These are phyloP conservation scores for Tichodroma muraria DNA, from an alignment of 2,113 vertebrate genomes.

Conservation along the genomic window DNA sequence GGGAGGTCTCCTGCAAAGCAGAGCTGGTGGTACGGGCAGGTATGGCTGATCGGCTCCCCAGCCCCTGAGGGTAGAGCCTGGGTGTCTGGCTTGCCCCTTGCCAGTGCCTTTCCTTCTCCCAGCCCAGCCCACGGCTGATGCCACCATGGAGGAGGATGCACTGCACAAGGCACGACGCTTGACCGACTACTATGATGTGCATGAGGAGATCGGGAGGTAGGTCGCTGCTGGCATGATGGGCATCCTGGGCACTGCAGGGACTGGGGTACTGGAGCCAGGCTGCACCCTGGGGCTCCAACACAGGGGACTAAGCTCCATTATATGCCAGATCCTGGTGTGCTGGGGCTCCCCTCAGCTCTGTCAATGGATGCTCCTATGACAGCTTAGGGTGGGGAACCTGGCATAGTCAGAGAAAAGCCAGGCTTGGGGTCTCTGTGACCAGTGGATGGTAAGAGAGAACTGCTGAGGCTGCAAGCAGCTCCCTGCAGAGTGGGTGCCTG, in stretches of 20 bases:
- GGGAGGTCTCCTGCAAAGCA: constrained; percentile 94
- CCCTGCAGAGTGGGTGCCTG: neutral
- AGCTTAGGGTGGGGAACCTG: neutral
- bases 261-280: neutral
- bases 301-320: neutral
- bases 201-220: constrained; percentile 93
- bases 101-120: neutral
- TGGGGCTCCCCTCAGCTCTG: neutral
- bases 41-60: neutral
- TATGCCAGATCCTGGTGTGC: neutral
- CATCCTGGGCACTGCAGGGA: neutral
- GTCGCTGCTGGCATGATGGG: rapidly evolving
- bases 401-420: neutral
- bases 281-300: neutral
- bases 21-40: constrained; percentile 86
- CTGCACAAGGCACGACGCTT: constrained; percentile 81
- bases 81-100: neutral
- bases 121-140: constrained; percentile 75
- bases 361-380: rapidly evolving
- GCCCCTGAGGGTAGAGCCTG: neutral
- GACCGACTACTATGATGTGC: constrained; percentile 88
- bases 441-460: neutral
- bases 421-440: neutral
- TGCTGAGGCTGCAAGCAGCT: neutral
- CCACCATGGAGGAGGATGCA: constrained; percentile 75